Evolutionary conservation across 2,888 invertebrate genomes (phyloP).

Genomic region (Selenia dentaria): DNA sequence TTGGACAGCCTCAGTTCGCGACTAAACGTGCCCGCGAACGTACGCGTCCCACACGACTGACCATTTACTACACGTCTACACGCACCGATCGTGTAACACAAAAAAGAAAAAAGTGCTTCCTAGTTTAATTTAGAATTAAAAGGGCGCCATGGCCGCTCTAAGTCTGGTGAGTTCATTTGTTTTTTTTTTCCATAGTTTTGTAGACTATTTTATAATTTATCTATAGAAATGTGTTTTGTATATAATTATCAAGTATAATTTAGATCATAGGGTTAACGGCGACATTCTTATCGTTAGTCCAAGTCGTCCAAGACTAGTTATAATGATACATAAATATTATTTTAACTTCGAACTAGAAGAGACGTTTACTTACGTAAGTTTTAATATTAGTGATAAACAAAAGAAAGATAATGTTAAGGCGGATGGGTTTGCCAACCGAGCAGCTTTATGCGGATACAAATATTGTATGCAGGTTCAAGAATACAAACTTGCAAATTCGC

Average conservation of each 20-base stretch:
- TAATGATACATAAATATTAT: background rate
- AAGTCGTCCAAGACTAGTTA: constrained; percentile 2
- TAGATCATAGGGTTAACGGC: constrained; percentile 22
- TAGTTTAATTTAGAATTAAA: constrained; percentile 70
- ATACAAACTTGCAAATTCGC: too few relatives aligned
- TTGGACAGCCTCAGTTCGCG: constrained; percentile 53
- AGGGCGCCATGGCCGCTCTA: constrained; percentile 61
- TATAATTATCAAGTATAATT: constrained; percentile 11
- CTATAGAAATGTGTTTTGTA: constrained; percentile 12
- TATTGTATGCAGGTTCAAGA: too few relatives aligned
- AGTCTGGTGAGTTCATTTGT: constrained; percentile 61
- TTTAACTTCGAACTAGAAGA: constrained; percentile 3
- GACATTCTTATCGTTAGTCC: constrained; percentile 21
- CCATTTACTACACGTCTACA: constrained; percentile 24
- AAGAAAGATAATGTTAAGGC: background rate
- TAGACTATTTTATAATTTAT: constrained; percentile 4
- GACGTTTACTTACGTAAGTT: constrained; percentile 13
- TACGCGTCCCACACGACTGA: constrained; percentile 39
- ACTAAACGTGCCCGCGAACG: constrained; percentile 59
- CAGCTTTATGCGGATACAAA: too few relatives aligned
- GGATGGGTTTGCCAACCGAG: too few relatives aligned
- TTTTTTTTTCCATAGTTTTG: constrained; percentile 17
- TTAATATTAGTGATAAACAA: constrained; percentile 16
- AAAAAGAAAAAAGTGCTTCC: constrained; percentile 66
- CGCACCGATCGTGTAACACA: constrained; percentile 43